Base-by-base conservation (phyloP, 2,797 vertebrate species). In the Aldrovandia affinis region DNA sequence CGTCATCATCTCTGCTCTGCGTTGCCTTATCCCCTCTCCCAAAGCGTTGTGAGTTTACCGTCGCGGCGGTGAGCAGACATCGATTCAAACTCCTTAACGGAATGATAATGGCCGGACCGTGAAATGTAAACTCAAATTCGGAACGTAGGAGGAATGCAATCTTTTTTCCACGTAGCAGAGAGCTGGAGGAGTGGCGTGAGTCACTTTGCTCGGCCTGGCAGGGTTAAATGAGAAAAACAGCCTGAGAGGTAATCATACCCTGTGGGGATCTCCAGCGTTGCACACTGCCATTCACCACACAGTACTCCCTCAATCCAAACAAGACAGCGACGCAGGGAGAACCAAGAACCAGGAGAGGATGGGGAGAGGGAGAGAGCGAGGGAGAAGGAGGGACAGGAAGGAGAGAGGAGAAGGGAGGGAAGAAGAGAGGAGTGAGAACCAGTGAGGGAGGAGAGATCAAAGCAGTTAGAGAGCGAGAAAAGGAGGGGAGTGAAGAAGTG, bases 1-100 rank as follows among this genome's bases (percentile, higher is more conserved):
- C 55, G 63, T 83, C 36, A 70, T 70, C 80, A 81, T 86, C 78
- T 28, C 73, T 75, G 50, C 86, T 86, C 85, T 65, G 84, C 78
- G 77, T 86, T 86, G 83, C 61, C 78, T 79, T 54, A 39, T 30
- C 44, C 15, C n/a, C 39, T 4, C 65, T 39, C 6, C 25, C n/a
- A 63, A 25, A 39, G 12, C 30, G 47, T 22, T n/a, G 14, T 14
- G 73, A 4, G 39, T 44, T 79, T 44, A 79, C 8, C 7, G 6
- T 57, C 25, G 28, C 5, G 25, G 59, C 59, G n/a, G n/a, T n/a
- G 25, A 33, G 28, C 18, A 12, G 8, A 52, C 44, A 47, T 54
- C 7, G 10, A 28, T 55, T 55, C 25, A 8, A 80, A 57, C n/a
- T 2, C 3, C 33, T 28, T 12, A 20, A n/a, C 44, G 15, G 15